These are phyloP conservation scores for Cochlearius cochlearius DNA, from an alignment of 2,113 vertebrate species.

Conservation along the genomic window DNA sequence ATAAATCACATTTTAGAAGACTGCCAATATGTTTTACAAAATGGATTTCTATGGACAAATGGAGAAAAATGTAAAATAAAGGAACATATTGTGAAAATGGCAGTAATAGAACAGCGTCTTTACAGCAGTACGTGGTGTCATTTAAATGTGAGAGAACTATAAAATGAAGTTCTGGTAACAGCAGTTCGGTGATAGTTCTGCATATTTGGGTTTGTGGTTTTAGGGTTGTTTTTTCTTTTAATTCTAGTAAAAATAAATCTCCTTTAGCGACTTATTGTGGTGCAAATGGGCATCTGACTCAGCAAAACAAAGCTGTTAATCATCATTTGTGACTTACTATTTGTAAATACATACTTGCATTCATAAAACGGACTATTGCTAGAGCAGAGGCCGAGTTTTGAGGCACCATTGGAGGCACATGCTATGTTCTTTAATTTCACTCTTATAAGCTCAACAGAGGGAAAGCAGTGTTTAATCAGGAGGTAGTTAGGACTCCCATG, in stretches of 20 bases:
- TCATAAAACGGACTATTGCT: background rate
- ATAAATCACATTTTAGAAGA: slow-evolving; percentile 61
- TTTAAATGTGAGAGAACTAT: background rate
- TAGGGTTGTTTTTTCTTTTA: background rate
- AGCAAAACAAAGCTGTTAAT: background rate
- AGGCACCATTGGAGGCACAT: background rate
- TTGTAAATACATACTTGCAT: background rate
- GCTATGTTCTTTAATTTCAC: background rate
- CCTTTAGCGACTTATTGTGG: background rate
- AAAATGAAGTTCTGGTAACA: background rate
- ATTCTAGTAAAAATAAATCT: background rate
- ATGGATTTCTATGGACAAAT: slow-evolving; percentile 43
- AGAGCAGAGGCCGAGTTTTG: background rate
- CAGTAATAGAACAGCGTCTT: background rate
- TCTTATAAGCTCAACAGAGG: background rate
- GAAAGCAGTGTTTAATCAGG: background rate
- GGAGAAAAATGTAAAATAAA: slow-evolving; percentile 42
- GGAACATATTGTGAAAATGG: background rate
- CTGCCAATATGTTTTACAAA: slow-evolving; percentile 24
- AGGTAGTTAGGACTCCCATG: background rate
- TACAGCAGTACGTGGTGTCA: background rate
- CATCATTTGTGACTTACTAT: background rate
- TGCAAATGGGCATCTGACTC: background rate
- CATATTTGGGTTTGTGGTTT: background rate
- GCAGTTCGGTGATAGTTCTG: background rate